phyloP scores from a whole-genome alignment of 2,888 invertebrate genomes.

The Tetranychus truncatus region DNA sequence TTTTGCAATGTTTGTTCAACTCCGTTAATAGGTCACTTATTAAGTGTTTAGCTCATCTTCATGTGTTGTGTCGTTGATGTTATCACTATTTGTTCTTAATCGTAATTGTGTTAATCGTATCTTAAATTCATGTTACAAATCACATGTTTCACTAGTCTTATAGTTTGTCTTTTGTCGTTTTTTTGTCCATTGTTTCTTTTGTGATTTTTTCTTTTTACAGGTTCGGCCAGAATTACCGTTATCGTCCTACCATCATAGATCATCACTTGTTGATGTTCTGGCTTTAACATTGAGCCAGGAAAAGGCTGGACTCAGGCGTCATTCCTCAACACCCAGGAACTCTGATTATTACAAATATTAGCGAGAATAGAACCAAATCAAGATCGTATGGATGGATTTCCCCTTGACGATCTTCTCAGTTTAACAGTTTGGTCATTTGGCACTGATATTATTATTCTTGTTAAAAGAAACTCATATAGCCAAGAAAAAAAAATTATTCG shows the following conservation, averaged over 20 bases:
- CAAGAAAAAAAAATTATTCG: no score
- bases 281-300: background rate
- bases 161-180: no score
- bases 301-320: background rate
- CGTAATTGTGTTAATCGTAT: no score
- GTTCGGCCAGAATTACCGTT: background rate
- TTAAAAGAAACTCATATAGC: no score
- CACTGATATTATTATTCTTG: background rate
- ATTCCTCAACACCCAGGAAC: background rate
- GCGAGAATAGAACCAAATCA: background rate
- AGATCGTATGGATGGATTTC: background rate
- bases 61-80: no score
- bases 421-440: background rate
- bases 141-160: no score
- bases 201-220: background rate
- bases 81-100: no score
- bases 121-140: no score
- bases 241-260: background rate
- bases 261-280: background rate
- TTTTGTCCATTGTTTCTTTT: background rate
- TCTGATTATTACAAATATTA: background rate
- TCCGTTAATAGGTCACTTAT: no score
- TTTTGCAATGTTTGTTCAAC: no score
- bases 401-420: background rate
- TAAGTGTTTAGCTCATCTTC: no score